Evolutionary conservation across 2,113 vertebrate genomes (phyloP).

Genomic region (Axis porcinus): DNA sequence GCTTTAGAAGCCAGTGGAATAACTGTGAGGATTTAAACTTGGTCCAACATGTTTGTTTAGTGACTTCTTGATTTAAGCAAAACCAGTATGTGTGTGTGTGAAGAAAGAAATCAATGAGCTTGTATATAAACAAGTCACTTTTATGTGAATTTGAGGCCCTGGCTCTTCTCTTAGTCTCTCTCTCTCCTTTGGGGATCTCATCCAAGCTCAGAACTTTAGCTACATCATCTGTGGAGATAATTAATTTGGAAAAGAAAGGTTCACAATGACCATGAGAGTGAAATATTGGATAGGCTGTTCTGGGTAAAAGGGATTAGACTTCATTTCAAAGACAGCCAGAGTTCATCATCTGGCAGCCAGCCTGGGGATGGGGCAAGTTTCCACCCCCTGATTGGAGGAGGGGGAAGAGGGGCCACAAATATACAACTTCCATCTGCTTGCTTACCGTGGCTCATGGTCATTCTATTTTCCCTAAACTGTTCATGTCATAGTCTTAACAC

Average conservation of each 20-base stretch:
- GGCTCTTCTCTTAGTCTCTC: background rate
- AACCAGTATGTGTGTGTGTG: background rate
- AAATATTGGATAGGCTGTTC: background rate
- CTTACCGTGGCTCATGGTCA: background rate
- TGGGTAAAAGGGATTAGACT: background rate
- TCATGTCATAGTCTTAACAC: background rate
- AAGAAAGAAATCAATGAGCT: background rate
- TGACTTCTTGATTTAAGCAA: conserved; percentile 38
- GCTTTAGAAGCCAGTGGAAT: background rate
- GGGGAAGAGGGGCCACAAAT: background rate
- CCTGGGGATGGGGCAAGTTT: background rate
- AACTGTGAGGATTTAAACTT: background rate
- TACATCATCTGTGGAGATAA: background rate
- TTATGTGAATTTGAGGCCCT: background rate
- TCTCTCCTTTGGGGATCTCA: background rate
- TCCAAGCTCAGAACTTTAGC: background rate
- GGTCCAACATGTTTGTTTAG: conserved; percentile 37
- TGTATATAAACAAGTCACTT: background rate
- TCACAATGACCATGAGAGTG: background rate
- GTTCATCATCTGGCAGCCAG: background rate
- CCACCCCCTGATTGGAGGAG: background rate
- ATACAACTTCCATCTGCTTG: background rate
- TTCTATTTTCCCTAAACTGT: background rate
- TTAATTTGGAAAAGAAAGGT: conserved; percentile 22
- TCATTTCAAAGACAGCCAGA: background rate